Base-by-base conservation (phyloP, 2,888 invertebrate genomes). In the Erebia ligea region DNA sequence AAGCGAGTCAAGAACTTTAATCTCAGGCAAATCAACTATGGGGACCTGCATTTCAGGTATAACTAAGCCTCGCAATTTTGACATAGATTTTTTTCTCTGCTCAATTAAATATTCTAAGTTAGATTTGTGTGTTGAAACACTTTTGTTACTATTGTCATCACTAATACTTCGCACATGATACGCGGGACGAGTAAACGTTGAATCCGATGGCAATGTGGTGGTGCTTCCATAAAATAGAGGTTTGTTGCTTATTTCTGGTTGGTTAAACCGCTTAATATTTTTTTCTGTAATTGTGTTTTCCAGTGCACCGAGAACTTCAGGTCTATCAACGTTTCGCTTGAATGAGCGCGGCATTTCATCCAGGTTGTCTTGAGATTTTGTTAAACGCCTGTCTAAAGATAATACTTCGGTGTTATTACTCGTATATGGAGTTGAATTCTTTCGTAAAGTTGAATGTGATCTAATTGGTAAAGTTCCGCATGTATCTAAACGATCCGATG, bases 51-150 rank as follows among this genome's bases (percentile, higher is more conserved):
- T 93, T 88, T 98, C 98, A 5, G 98, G 98, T 83, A 98, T 98
- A 48, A 97, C 97, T 79, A 98, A 90, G n/a, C 98, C 98, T 81
- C 97, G 95, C 72, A 98, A 88, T 87, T 98, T 98, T 2, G 97
- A 97, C 88, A 97, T 95, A 21, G 96, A 96, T 82, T 96, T 96
- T 76, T 96, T 95, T 69, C 98, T 94, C 84, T 97, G 97, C 86
- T 98, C 98, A 78, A 97, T 95, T 77, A 98, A 89, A 78, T 96
- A 95, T 79, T 95, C 96, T 81, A 97, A 94, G 73, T 96, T 96
- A 1, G 95, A 95, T 83, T 95, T 95, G 75, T 95, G 94, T 77
- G 90, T 87, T 42, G 84, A 77, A 73, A 80, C 80, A 75, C 88
- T 92, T 77, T 88, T 92, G 50, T 82, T 87, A 67, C 85, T 84